Percentiles rank a stretch among this genome's conserved stretches.
Conservation (phyloP, 2,797 vertebrate species). For the Argya squamiceps region DNA sequence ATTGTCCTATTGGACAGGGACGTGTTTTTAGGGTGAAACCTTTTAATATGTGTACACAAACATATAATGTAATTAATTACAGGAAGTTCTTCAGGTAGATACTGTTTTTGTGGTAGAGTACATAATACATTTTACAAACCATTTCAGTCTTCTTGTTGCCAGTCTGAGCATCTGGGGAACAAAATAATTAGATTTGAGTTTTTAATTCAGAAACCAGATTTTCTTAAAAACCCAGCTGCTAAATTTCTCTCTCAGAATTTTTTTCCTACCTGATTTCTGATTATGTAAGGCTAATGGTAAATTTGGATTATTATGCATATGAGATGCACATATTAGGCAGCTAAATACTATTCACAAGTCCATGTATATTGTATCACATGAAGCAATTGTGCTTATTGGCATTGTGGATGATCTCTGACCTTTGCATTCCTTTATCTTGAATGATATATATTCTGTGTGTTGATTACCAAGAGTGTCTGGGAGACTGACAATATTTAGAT, state of each 20-base stretch:
- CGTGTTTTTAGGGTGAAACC: not conserved
- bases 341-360: not conserved
- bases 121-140: not conserved
- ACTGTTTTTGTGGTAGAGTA: not conserved
- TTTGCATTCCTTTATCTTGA: slow-evolving; percentile 12
- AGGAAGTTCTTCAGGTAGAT: not conserved
- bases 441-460: not conserved
- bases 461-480: not conserved
- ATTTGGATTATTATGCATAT: not conserved
- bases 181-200: slow-evolving; percentile 33
- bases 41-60: slow-evolving; percentile 1
- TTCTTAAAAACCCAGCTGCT: slow-evolving; percentile 14
- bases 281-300: not conserved
- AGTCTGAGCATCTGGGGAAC: slow-evolving; percentile 44
- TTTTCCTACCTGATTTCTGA: not conserved
- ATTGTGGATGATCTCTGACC: not conserved
- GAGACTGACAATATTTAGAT: slow-evolving; percentile 42
- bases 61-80: not conserved
- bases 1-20: not conserved
- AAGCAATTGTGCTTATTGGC: not conserved
- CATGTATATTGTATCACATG: not conserved
- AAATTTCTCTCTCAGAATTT: not conserved
- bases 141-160: slow-evolving; percentile 19
- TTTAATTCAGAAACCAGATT: slow-evolving; percentile 39
- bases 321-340: not conserved